Base-by-base conservation (phyloP, 2,888 invertebrate genomes). In the Aspidiotus rigidus region DNA sequence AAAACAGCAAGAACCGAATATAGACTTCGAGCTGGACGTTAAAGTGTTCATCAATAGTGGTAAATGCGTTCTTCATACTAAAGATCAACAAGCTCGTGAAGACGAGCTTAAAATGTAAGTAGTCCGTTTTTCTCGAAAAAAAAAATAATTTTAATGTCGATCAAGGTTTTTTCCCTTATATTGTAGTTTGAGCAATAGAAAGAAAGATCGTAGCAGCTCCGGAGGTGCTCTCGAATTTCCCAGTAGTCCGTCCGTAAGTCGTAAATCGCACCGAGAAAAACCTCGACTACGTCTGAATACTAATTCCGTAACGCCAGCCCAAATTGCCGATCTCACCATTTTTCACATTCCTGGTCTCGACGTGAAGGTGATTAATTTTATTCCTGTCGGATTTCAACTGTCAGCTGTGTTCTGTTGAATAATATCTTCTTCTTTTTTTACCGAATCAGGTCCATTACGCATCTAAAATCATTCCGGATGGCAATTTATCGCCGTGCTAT, bases 1-100 rank as follows among this genome's bases (percentile, higher is more conserved):
- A 55, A 73, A 86, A 76, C 82, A 85, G 0, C 83, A 87, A 69
- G 94, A 94, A 76, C 94, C 96, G 0, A 94, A 91, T 76, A 91
- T 97, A 69, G 96, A 97, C 79, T 89, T 98, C 76, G 95, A 97
- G 77, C 80, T 98, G 74, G 96, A 96, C 77, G 91, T 98, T 7
- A 95, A 95, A 79, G 95, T 97, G 59, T 85, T 94, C 75, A 93
- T 98, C 72, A 96, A 95, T 79, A 93, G 93, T 75, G 97, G 97
- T 9, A 94, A 96, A 79, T 98, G 97, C 79, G 94, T 95, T 44
- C 82, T 98, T 53, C 96, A 97, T 78, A 96, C 96, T 2, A 93
- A 92, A 79, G 91, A 92, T 75, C 28, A 1, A 28, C 82, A 83
- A 72, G 80, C 78, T 69, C 85, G 80, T 74, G 87, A 86, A 66